Evolutionary conservation across 2,888 invertebrate genomes (phyloP).

Genomic region (Acronicta alni): DNA sequence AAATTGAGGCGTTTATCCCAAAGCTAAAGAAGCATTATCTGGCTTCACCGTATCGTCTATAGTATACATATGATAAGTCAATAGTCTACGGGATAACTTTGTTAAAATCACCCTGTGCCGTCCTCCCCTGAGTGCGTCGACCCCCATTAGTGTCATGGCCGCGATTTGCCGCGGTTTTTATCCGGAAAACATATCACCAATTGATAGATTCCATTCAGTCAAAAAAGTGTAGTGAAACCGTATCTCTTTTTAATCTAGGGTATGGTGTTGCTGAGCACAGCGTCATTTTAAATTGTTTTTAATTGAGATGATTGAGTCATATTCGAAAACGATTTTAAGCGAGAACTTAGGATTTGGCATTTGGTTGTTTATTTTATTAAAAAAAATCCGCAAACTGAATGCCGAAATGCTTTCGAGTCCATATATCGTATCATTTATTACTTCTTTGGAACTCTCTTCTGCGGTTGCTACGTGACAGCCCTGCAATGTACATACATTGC

Average conservation of each 20-base stretch:
- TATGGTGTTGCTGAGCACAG: not conserved
- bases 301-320: not conserved
- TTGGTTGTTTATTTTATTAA: too few relatives aligned
- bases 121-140: constrained; percentile 29
- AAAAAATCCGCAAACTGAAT: too few relatives aligned
- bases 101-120: constrained; percentile 24
- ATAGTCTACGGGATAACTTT: constrained; percentile 46
- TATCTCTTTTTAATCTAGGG: constrained; percentile 25
- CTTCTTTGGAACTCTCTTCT: too few relatives aligned
- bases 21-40: not conserved
- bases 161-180: constrained; percentile 38
- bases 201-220: constrained; percentile 32
- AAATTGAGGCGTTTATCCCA: not conserved
- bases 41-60: not conserved
- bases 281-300: constrained; percentile 9
- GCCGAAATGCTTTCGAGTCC: too few relatives aligned
- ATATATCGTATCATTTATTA: too few relatives aligned
- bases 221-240: constrained; percentile 8
- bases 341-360: too few relatives aligned
- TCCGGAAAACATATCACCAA: constrained; percentile 25
- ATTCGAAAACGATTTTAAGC: too few relatives aligned
- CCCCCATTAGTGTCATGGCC: constrained; percentile 40
- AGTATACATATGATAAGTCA: not conserved
- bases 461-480: too few relatives aligned
- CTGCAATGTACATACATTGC: too few relatives aligned